A percentile compares a stretch with the other conserved stretches of the same genome.
phyloP scores from a whole-genome alignment of 2,113 vertebrate species.

The Grantiella picta region DNA sequence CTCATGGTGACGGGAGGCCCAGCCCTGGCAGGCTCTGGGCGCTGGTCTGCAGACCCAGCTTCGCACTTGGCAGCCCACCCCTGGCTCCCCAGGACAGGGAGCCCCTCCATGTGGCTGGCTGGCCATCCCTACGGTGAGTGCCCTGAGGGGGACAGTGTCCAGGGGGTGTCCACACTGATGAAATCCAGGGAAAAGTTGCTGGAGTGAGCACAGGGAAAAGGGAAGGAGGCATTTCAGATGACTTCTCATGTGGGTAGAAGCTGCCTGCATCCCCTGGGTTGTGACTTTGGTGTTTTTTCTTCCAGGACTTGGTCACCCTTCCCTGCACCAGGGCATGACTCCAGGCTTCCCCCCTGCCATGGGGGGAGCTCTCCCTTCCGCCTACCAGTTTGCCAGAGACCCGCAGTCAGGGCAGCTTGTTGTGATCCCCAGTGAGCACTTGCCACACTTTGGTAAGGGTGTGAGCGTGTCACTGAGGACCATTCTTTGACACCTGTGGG shows the following conservation, averaged over 20 bases:
- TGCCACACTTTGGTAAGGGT: conserved; percentile 88
- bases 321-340: conserved; percentile 90
- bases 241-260: accelerated
- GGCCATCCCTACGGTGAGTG: conserved; percentile 64
- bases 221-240: not conserved
- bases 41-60: conserved; percentile 87
- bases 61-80: conserved; percentile 88
- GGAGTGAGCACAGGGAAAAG: not conserved
- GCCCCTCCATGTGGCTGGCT: conserved; percentile 91
- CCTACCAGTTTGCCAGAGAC: conserved; percentile 95
- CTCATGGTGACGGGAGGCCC: conserved; percentile 96
- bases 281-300: not conserved
- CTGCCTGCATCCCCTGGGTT: not conserved
- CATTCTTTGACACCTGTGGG: not conserved
- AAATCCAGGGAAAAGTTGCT: not conserved
- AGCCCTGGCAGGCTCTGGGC: conserved; percentile 76
- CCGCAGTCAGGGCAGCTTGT: conserved; percentile 94
- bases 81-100: conserved; percentile 89
- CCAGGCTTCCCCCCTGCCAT: conserved; percentile 86
- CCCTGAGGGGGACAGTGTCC: not conserved
- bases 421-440: conserved; percentile 92
- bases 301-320: conserved; percentile 86
- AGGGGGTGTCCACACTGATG: accelerated
- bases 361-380: conserved; percentile 84
- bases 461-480: not conserved